Evolutionary conservation across 2,113 vertebrate species (phyloP), one percentile per base, ranked within the genome.

Genomic region (Delphinus delphis): DNA sequence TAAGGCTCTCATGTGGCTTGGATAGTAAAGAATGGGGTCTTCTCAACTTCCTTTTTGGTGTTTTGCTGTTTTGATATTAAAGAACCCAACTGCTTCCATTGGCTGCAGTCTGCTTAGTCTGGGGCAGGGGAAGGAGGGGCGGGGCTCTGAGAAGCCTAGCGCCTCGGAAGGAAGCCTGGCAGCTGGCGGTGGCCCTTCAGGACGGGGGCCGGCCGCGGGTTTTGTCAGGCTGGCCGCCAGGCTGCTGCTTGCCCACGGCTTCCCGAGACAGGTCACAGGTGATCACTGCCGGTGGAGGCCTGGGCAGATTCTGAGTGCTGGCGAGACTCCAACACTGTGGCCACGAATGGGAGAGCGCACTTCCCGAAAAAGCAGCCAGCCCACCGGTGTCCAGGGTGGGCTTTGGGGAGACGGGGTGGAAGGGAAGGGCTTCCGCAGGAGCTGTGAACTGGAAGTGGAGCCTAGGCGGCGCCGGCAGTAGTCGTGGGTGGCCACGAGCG

Each of bases 341-440:
- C 99, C 99, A 99, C 99, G 93, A 99, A 98, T 0, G 99, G 99
- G 96, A 98, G 98, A 55, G 98, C 96, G 1, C 98, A 97, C 98
- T 99, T 99, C 97, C 99, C 99, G 3, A 99, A 99, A 98, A 99
- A 99, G 98, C 99, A 99, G 97, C 99, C 99, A 63, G 99, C 99
- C 99, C 99, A 99, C 99, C 99, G 99, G 87, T 99, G 99, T 9
- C 99, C 99, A 0, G 99, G 99, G 97, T 99, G 99, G 8, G 99
- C 99, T 96, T 99, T 99, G 86, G 99, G 99, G 92, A 99, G 99
- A 83, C 99, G 1, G 99, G 99, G 93, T 99, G 99, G 88, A 99
- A 99, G 88, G 99, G 99, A 98, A 99, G 99, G 96, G 99, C 99
- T 95, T 99, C 99, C 98, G 36, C 99, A 99, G 25, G 99, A 99